Conservation (phyloP, 1,140 invertebrate species). For the Tetragonula clypearis region DNA sequence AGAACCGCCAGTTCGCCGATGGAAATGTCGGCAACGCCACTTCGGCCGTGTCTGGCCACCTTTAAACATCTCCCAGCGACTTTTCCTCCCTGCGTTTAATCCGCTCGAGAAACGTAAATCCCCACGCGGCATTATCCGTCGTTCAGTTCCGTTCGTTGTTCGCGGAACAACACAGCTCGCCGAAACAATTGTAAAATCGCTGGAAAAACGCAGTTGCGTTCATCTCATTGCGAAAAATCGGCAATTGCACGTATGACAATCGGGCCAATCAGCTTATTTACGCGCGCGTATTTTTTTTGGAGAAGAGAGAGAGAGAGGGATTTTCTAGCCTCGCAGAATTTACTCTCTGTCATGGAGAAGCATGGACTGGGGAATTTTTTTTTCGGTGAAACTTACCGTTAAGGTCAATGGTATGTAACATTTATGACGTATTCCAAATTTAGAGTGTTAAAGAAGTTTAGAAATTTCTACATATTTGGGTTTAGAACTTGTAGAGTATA, state of each 20-base stretch:
- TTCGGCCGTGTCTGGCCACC: not conserved
- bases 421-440: no score
- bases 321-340: no score
- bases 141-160: not conserved
- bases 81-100: not conserved
- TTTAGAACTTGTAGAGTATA: no score
- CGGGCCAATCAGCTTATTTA: not conserved
- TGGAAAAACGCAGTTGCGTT: no score
- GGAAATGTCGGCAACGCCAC: constrained; percentile 1
- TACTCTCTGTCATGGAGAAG: no score
- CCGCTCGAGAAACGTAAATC: constrained; percentile 7
- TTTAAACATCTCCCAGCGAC: constrained; percentile 4
- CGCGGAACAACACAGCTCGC: not conserved
- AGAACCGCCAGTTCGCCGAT: not conserved
- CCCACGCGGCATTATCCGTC: not conserved
- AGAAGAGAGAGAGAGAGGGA: no score
- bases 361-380: no score
- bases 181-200: no score
- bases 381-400: no score
- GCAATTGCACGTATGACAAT: not conserved
- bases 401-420: no score
- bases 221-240: not conserved
- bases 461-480: no score
- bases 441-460: no score
- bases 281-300: not conserved